Percentiles rank a stretch among this genome's conserved stretches.
phyloP scores from a whole-genome alignment of 2,888 invertebrate species.

The Hymenopus coronatus region DNA sequence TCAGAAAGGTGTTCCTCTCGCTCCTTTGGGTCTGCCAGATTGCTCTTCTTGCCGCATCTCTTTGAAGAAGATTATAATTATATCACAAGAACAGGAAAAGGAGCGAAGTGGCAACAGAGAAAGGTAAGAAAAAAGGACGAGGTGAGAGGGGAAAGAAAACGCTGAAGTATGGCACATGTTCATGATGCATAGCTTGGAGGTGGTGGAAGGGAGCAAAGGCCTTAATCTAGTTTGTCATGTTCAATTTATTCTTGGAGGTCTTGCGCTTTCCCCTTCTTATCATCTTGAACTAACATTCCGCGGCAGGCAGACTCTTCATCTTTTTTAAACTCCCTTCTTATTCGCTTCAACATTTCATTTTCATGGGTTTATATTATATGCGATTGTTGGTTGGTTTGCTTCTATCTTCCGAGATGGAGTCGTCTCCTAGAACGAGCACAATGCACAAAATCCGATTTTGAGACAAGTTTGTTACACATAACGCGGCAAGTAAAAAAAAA shows the following conservation, averaged over 20 bases:
- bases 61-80: neutral
- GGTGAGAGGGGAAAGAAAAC: neutral
- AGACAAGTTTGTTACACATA: neutral
- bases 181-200: neutral
- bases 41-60: neutral
- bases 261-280: neutral
- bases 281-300: neutral
- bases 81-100: neutral
- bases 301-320: neutral
- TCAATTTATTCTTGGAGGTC: conserved; percentile 24
- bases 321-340: neutral
- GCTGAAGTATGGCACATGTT: neutral
- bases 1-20: neutral
- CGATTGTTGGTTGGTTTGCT: neutral
- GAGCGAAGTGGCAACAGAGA: neutral
- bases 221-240: conserved; percentile 31
- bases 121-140: neutral
- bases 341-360: neutral
- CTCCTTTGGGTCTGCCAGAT: neutral
- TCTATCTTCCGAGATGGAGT: neutral
- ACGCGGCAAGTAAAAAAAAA: neutral
- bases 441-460: neutral
- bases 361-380: neutral
- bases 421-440: neutral
- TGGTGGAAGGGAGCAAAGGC: neutral